Conservation (phyloP, 2,888 invertebrate species). For the Rhodophaea formosa region DNA sequence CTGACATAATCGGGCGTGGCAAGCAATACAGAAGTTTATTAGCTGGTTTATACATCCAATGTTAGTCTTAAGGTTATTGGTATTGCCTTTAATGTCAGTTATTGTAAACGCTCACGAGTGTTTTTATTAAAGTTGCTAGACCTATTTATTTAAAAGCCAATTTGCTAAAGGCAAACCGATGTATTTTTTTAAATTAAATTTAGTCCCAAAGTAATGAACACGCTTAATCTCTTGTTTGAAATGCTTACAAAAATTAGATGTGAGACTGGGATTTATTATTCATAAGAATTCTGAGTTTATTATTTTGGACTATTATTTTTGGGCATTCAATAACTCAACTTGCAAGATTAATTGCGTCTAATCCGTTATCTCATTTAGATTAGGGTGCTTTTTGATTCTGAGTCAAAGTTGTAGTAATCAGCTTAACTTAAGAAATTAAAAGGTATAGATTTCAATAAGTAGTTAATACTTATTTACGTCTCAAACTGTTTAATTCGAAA, state of each 20-base stretch:
- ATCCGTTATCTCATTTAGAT: neutral
- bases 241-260: neutral
- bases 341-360: neutral
- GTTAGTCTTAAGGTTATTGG: neutral
- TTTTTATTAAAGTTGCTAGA: neutral
- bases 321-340: neutral
- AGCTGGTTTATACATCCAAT: neutral
- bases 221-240: neutral
- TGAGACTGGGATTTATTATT: neutral
- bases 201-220: neutral
- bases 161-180: neutral
- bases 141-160: neutral
- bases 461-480: neutral
- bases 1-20: constrained; percentile 7
- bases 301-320: neutral
- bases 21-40: neutral
- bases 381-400: neutral
- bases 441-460: neutral
- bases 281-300: neutral
- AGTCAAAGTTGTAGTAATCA: no score
- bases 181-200: neutral
- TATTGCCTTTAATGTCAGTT: neutral
- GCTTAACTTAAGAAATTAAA: neutral
- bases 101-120: neutral
- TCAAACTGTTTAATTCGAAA: neutral